A percentile compares a stretch with the other conserved stretches of the same genome.
Evolutionary conservation across 2,888 invertebrate species (phyloP).

Genomic region (Atethmia centrago): DNA sequence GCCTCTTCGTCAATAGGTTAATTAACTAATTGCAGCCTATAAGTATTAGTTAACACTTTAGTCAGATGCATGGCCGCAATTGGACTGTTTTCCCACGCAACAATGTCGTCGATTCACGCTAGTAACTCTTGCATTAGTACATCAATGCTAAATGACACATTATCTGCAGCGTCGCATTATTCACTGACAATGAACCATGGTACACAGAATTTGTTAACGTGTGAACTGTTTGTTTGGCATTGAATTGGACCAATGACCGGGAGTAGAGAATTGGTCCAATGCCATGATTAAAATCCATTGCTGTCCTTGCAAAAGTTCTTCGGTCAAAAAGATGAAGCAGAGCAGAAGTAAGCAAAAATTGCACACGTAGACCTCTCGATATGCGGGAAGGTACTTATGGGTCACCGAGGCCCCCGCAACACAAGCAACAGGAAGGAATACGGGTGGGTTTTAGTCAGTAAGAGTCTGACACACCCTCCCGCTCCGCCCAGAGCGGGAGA

Average conservation of each 20-base stretch:
- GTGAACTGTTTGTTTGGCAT: conserved; percentile 36
- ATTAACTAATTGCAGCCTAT: conserved; percentile 40
- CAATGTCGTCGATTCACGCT: conserved; percentile 79
- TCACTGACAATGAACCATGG: conserved; percentile 61
- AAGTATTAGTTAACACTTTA: conserved; percentile 60
- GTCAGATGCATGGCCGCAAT: conserved; percentile 76
- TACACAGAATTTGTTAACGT: conserved; percentile 38
- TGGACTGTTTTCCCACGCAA: conserved; percentile 85
- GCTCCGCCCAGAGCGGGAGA: too few species aligned
- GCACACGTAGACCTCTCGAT: not conserved
- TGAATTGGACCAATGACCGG: conserved; percentile 27
- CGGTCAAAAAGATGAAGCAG: not conserved
- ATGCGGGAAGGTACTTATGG: too few species aligned
- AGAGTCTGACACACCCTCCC: too few species aligned
- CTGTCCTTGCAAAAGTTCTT: not conserved
- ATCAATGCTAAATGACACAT: conserved; percentile 75
- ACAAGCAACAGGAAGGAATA: too few species aligned
- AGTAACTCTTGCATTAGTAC: conserved; percentile 70
- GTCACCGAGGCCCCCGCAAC: too few species aligned
- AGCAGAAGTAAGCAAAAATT: not conserved
- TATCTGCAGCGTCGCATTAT: conserved; percentile 68
- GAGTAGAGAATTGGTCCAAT: conserved; percentile 17
- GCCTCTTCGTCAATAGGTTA: conserved; percentile 34
- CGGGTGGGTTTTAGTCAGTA: too few species aligned
- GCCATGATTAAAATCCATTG: conserved; percentile 13